Percentiles rank a stretch among this genome's conserved stretches.
phyloP scores from a whole-genome alignment of 1,140 invertebrate species.

The Rhyzopertha dominica region DNA sequence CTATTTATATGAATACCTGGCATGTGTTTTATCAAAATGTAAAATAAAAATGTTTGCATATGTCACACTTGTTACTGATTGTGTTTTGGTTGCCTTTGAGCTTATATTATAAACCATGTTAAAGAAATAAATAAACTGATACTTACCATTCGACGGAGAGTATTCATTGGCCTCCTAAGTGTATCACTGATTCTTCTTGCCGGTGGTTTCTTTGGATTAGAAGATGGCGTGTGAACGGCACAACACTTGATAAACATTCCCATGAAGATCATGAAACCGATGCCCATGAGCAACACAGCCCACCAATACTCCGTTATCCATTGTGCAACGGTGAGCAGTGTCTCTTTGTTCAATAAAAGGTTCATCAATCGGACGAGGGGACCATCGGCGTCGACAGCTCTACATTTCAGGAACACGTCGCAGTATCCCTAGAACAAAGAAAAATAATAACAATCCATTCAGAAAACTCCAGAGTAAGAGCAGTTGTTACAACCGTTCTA shows the following conservation, averaged over 20 bases:
- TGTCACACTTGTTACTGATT: too few species aligned
- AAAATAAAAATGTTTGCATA: too few species aligned
- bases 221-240: slow-evolving; percentile 97
- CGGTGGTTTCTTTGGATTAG: slow-evolving; percentile 89
- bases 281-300: slow-evolving; percentile 86
- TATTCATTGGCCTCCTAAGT: slow-evolving; percentile 81
- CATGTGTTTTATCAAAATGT: too few species aligned
- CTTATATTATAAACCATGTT: too few species aligned
- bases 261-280: slow-evolving; percentile 92
- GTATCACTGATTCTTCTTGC: slow-evolving; percentile 83
- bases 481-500: too few species aligned
- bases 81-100: slow-evolving; percentile 44
- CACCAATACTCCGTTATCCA: slow-evolving; percentile 97
- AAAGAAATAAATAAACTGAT: too few species aligned
- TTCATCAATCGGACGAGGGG: slow-evolving; percentile 95
- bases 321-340: slow-evolving; percentile 76
- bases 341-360: slow-evolving; percentile 88
- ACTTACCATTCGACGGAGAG: slow-evolving; percentile 72
- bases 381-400: slow-evolving; percentile 96
- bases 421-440: slow-evolving; percentile 78
- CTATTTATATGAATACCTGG: too few species aligned
- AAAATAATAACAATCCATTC: too few species aligned
- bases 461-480: too few species aligned
- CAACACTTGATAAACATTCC: slow-evolving; percentile 99
- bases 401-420: slow-evolving; percentile 96